These are phyloP conservation scores for Crypturellus undulatus DNA, from an alignment of 2,113 vertebrate genomes.

Conservation along the genomic window DNA sequence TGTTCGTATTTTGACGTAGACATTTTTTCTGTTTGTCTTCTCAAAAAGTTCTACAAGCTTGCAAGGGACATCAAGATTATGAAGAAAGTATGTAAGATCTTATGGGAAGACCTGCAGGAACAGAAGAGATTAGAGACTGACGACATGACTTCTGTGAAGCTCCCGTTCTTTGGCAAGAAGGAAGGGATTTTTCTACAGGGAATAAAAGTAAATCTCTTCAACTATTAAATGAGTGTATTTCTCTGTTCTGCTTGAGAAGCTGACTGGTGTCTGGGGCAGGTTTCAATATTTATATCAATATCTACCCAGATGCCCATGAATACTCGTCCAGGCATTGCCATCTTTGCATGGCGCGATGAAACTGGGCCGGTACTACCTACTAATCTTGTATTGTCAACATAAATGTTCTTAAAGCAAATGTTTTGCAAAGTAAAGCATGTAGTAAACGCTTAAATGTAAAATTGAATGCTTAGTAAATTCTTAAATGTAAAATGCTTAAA, in stretches of 20 bases:
- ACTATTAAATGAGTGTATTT: not conserved
- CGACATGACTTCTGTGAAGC: not conserved
- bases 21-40: constrained; percentile 30
- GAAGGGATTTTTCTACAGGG: not conserved
- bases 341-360: not conserved
- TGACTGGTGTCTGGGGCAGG: not conserved
- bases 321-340: not conserved
- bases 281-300: not conserved
- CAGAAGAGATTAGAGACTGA: constrained; percentile 28
- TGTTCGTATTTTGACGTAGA: not conserved
- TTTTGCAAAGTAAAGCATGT: too few species aligned
- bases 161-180: not conserved
- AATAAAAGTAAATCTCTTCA: not conserved
- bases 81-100: constrained; percentile 62
- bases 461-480: too few species aligned
- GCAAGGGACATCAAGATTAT: constrained; percentile 19
- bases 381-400: not conserved
- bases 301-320: not conserved
- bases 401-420: constrained; percentile 1
- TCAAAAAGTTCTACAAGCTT: constrained; percentile 52
- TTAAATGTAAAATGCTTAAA: too few species aligned
- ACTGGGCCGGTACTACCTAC: not conserved
- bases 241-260: not conserved
- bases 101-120: constrained; percentile 40
- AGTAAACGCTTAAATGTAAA: too few species aligned